Percentiles rank a stretch among this genome's conserved stretches.
These are phyloP conservation scores for Drosophila peninsularis DNA, from an alignment of 2,888 invertebrate species.

Conservation along the genomic window DNA sequence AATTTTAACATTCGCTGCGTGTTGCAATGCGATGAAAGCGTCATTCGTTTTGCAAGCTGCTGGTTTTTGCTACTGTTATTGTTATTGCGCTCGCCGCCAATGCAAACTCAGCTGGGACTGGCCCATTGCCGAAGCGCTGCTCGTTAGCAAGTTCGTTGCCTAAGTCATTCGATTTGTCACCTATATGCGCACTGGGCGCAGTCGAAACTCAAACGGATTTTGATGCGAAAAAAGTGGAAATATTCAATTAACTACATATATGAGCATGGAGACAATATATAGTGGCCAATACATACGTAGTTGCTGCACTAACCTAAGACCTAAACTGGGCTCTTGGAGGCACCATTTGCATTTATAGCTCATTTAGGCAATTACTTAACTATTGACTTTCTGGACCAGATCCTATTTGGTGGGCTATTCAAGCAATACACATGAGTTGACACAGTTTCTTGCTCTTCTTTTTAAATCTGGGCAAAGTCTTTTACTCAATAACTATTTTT, in stretches of 20 bases:
- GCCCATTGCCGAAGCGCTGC: constrained; percentile 20
- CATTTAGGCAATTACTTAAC: not conserved
- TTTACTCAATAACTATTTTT: not conserved
- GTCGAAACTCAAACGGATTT: constrained; percentile 1
- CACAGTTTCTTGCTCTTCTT: not conserved
- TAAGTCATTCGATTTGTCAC: constrained; percentile 59
- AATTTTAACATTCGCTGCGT: constrained; percentile 10
- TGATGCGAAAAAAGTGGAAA: not conserved
- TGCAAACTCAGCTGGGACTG: constrained; percentile 30
- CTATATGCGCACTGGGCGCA: not conserved
- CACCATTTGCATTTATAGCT: no score
- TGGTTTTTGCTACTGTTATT: constrained; percentile 19
- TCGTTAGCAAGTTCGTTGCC: constrained; percentile 57
- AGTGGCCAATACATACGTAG: not conserved
- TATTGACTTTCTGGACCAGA: not conserved
- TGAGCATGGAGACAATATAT: not conserved
- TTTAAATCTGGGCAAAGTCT: not conserved
- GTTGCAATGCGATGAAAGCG: constrained; percentile 56
- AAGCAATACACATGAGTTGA: not conserved
- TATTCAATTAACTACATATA: not conserved
- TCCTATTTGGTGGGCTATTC: not conserved
- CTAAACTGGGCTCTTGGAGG: not conserved
- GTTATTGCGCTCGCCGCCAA: constrained; percentile 17
- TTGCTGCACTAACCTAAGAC: not conserved
- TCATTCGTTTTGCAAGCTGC: constrained; percentile 22